Conservation (phyloP, 2,797 vertebrate species). For the Sebastes variabilis region DNA sequence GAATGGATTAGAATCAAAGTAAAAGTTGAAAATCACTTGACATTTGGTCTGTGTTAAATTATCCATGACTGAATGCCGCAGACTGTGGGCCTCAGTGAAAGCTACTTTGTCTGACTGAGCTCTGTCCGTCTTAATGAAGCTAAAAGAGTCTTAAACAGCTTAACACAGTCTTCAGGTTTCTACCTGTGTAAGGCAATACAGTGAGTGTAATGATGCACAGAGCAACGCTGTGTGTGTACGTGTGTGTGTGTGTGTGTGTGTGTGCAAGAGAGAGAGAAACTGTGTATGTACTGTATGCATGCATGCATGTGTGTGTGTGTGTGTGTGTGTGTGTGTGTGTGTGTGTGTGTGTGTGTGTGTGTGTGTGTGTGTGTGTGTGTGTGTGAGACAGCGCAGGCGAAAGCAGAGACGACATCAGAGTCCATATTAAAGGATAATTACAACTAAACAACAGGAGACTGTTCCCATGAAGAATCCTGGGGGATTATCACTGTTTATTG, state of each 20-base stretch:
- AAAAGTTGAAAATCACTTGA: conserved; percentile 77
- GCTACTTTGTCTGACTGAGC: conserved; percentile 81
- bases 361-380: neutral
- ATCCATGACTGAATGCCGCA: conserved; percentile 73
- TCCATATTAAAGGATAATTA: conserved; percentile 79
- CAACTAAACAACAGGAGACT: conserved; percentile 71
- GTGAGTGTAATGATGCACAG: conserved; percentile 84
- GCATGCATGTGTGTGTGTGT: neutral
- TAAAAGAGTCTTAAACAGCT: conserved; percentile 86
- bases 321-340: neutral
- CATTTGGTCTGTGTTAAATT: conserved; percentile 79
- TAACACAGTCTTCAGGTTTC: conserved; percentile 85
- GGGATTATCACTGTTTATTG: conserved; percentile 71
- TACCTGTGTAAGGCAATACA: conserved; percentile 85
- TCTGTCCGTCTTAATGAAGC: conserved; percentile 84
- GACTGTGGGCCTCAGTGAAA: conserved; percentile 76
- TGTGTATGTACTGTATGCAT: conserved; percentile 37
- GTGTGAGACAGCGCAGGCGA: conserved; percentile 4
- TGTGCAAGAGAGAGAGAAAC: conserved; percentile 4
- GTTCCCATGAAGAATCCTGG: conserved; percentile 62
- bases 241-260: neutral
- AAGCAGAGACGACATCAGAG: conserved; percentile 73
- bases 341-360: neutral
- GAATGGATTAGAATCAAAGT: conserved; percentile 61
- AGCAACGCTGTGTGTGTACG: conserved; percentile 50